Evolutionary conservation across 53 echinoderm and acorn worm species (phyloP).

Genomic region (Luidia sarsii): DNA sequence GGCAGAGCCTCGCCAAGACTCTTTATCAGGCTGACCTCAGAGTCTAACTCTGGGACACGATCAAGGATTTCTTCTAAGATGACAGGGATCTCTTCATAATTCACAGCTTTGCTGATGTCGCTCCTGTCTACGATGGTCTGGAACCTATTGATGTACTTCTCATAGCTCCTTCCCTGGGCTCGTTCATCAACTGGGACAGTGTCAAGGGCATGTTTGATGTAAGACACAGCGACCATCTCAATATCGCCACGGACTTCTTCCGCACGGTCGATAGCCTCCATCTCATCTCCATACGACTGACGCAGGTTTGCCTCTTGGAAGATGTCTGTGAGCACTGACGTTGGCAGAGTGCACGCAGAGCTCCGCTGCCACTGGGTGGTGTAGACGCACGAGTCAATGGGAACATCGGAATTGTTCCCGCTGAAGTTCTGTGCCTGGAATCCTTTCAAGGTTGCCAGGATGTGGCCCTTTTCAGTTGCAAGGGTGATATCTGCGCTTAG

Average conservation of each 20-base stretch:
- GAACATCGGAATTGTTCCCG: constrained; percentile 52
- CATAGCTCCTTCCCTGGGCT: not conserved
- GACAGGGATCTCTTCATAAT: constrained; percentile 58
- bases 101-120: constrained; percentile 46
- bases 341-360: constrained; percentile 59
- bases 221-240: constrained; percentile 68
- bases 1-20: constrained; percentile 79
- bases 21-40: constrained; percentile 71
- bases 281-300: constrained; percentile 46
- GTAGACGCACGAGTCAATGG: constrained; percentile 76
- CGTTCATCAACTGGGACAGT: constrained; percentile 42
- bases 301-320: constrained; percentile 59
- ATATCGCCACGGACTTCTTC: constrained; percentile 61
- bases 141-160: constrained; percentile 71
- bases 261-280: constrained; percentile 55
- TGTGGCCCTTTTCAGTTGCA: constrained; percentile 18
- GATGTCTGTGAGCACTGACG: constrained; percentile 60
- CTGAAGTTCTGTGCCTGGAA: constrained; percentile 63
- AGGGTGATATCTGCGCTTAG: constrained; percentile 68
- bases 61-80: constrained; percentile 50
- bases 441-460: constrained; percentile 66
- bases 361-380: constrained; percentile 77
- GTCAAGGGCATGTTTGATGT: constrained; percentile 71
- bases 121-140: constrained; percentile 29
- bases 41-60: constrained; percentile 67